Evolutionary conservation across 2,113 vertebrate species (phyloP).

Genomic region (Pampusana beccarii): DNA sequence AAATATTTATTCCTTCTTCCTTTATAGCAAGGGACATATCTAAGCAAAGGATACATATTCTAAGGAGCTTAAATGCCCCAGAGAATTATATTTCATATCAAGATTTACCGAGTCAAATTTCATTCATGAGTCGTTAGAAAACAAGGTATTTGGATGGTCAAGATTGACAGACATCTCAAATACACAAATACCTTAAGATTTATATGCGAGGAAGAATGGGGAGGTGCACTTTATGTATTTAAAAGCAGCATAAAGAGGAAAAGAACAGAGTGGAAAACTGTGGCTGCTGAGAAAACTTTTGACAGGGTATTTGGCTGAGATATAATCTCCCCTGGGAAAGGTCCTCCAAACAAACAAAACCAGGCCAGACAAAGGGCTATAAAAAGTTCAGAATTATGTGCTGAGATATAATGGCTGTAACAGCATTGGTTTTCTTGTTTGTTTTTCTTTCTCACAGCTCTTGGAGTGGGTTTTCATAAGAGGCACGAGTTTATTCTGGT

Average conservation of each 20-base stretch:
- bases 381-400: neutral
- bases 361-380: neutral
- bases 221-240: neutral
- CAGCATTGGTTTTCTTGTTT: neutral
- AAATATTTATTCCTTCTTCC: neutral
- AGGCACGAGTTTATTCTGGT: neutral
- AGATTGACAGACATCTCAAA: neutral
- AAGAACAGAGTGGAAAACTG: neutral
- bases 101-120: neutral
- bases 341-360: neutral
- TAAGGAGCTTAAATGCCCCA: neutral
- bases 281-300: neutral
- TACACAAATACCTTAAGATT: neutral
- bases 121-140: neutral
- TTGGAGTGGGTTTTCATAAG: neutral
- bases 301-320: neutral
- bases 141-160: neutral
- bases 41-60: conserved; percentile 24
- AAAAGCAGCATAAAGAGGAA: neutral
- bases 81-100: neutral
- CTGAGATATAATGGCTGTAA: neutral
- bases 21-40: neutral
- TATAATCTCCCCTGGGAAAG: neutral
- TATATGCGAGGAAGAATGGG: neutral
- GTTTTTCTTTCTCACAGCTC: neutral